Evolutionary conservation across 2,113 vertebrate genomes (phyloP), one percentile per base, ranked within the genome.

Genomic region (Mirounga angustirostris): DNA sequence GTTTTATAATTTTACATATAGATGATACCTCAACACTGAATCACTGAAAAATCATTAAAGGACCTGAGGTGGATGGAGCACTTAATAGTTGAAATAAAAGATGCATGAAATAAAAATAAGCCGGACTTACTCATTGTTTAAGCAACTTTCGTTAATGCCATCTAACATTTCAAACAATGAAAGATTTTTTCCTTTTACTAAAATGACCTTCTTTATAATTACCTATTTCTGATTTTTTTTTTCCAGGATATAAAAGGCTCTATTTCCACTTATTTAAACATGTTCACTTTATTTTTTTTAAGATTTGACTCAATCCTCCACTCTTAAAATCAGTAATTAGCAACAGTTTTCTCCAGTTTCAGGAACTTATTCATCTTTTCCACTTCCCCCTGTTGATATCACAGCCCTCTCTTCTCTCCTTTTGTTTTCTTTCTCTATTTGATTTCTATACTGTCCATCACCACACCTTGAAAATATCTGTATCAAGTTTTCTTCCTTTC

Each of bases 21-120:
- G 43, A 93, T 84, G 30, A 84, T 40, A 40, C 4, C 50, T 54
- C 52, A 95, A 54, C 15, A 89, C 1, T 54, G 16, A 18, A 73
- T 36, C 59, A 81, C 1, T 61, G 30, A 87, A 96, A 86, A 94
- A 94, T 73, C n/a, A 65, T 67, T 78, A 83, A 91, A 78, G 36
- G 71, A 83, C 24, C 46, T 52, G n/a, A 58, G 14, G 15, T 94
- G 76, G 19, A 65, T 94, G 76, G 19, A 65, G 50, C 30, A 88
- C 56, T 79, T 78, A 80, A 33, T 7, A 87, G 92, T 33, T 83
- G 50, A 83, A 74, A 71, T 79, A 36, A 24, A 84, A 93, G 52
- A 91, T 36, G 12, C 22, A 21, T 82, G 86, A 43, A 67, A 90
- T 74, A 40, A 85, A 78, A 92, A 79, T 54, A 76, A 89, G 52